A percentile compares a stretch with the other conserved stretches of the same genome.
phyloP scores from a whole-genome alignment of 1,140 invertebrate species.

The Rhysida immarginata region DNA sequence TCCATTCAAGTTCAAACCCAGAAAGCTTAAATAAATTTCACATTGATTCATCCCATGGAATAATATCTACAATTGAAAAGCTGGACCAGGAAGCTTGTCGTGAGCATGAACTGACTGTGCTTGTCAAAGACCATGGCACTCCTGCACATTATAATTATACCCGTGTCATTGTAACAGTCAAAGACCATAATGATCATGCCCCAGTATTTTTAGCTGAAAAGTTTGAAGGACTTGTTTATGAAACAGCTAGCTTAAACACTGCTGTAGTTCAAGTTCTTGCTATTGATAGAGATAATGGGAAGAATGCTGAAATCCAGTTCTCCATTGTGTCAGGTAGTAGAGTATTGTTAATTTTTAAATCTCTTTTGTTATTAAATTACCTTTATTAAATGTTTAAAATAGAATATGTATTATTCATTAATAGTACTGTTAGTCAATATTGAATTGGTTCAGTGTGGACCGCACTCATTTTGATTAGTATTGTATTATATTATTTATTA shows the following conservation, averaged over 20 bases:
- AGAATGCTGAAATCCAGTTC: slow-evolving; percentile 62
- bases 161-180: slow-evolving; percentile 58
- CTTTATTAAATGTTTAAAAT: background rate
- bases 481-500: slow-evolving; percentile 6
- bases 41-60: slow-evolving; percentile 59
- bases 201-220: slow-evolving; percentile 62
- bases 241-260: slow-evolving; percentile 54
- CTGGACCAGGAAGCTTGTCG: slow-evolving; percentile 65
- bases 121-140: slow-evolving; percentile 76
- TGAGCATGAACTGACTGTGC: slow-evolving; percentile 71
- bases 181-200: slow-evolving; percentile 77
- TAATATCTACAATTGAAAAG: slow-evolving; percentile 46
- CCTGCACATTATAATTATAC: slow-evolving; percentile 62
- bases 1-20: slow-evolving; percentile 56
- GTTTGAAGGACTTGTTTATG: slow-evolving; percentile 55
- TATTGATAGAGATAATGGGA: slow-evolving; percentile 61
- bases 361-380: slow-evolving; percentile 1
- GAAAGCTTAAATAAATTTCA: slow-evolving; percentile 59
- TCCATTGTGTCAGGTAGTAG: slow-evolving; percentile 51
- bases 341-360: background rate
- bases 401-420: background rate
- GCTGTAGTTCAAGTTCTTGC: slow-evolving; percentile 54
- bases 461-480: background rate
- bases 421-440: too few species aligned
- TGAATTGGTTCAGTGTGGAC: too few species aligned